phyloP scores from a whole-genome alignment of 64 coral and sea anemone genomes.

The Montipora capricornis region DNA sequence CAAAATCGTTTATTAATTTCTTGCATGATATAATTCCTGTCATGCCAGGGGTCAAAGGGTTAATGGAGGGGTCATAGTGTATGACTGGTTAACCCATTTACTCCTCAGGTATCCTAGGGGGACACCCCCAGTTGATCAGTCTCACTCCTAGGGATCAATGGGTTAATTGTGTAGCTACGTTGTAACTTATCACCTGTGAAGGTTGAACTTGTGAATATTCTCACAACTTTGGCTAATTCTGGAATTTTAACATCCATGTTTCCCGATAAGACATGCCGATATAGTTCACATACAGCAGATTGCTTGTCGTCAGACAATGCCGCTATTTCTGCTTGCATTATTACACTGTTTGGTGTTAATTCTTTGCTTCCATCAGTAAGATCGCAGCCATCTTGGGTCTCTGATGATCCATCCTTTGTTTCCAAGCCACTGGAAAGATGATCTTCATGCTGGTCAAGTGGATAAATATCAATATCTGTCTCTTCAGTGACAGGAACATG shows the following conservation, averaged over 20 bases:
- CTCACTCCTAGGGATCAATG: too few species aligned
- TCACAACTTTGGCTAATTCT: constrained; percentile 61
- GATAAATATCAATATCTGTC: constrained; percentile 79
- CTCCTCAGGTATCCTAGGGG: too few species aligned
- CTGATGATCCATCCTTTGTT: neutral
- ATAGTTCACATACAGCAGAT: constrained; percentile 39
- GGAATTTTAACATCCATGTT: constrained; percentile 71
- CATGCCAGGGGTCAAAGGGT: too few species aligned
- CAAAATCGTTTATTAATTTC: too few species aligned
- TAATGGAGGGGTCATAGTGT: too few species aligned
- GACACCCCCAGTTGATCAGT: too few species aligned
- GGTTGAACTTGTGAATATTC: constrained; percentile 82
- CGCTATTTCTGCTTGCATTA: neutral
- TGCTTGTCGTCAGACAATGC: neutral
- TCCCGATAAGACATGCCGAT: constrained; percentile 75
- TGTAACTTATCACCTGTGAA: constrained; percentile 68
- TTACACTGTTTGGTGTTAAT: neutral
- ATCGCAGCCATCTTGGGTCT: neutral
- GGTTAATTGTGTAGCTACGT: too few species aligned
- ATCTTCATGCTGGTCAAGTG: constrained; percentile 48
- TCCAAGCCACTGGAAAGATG: constrained; percentile 32
- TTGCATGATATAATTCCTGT: too few species aligned
- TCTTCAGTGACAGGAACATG: constrained; percentile 46
- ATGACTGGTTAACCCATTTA: too few species aligned
- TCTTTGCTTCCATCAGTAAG: neutral